Conservation (phyloP, 2,797 vertebrate genomes). For the Telmatherina bonti region DNA sequence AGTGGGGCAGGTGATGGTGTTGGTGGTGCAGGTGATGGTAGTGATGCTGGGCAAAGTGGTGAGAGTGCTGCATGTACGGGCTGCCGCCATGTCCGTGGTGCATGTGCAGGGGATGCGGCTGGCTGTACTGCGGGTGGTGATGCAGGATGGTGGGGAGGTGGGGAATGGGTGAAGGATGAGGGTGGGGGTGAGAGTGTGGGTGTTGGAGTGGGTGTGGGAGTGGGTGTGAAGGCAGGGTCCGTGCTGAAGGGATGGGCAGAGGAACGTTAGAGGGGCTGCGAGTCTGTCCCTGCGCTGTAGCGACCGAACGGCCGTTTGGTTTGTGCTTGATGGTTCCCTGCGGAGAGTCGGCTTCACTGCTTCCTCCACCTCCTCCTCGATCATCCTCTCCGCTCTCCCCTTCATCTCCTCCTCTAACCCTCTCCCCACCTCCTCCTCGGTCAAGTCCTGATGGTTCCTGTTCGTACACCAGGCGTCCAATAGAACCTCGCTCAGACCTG, state of each 20-base stretch:
- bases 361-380: constrained; percentile 50
- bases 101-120: constrained; percentile 76
- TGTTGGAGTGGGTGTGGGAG: too few species aligned
- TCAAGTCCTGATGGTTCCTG: constrained; percentile 79
- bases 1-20: constrained; percentile 66
- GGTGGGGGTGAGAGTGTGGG: constrained; percentile 51
- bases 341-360: constrained; percentile 79
- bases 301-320: constrained; percentile 77
- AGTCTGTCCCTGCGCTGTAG: constrained; percentile 85
- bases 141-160: constrained; percentile 79
- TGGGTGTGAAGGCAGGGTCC: constrained; percentile 79
- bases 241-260: constrained; percentile 78
- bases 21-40: too few species aligned
- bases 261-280: constrained; percentile 75
- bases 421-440: constrained; percentile 49
- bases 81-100: constrained; percentile 68
- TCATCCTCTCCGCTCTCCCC: constrained; percentile 71
- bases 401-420: constrained; percentile 42
- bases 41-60: constrained; percentile 78
- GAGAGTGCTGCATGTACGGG: constrained; percentile 69
- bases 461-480: constrained; percentile 86
- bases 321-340: constrained; percentile 91
- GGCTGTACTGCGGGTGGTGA: constrained; percentile 71
- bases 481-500: constrained; percentile 75
- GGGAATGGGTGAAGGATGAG: constrained; percentile 54